Percentiles rank a stretch among this genome's conserved stretches.
Evolutionary conservation across 2,113 vertebrate species (phyloP).

Genomic region (Verasper variegatus): DNA sequence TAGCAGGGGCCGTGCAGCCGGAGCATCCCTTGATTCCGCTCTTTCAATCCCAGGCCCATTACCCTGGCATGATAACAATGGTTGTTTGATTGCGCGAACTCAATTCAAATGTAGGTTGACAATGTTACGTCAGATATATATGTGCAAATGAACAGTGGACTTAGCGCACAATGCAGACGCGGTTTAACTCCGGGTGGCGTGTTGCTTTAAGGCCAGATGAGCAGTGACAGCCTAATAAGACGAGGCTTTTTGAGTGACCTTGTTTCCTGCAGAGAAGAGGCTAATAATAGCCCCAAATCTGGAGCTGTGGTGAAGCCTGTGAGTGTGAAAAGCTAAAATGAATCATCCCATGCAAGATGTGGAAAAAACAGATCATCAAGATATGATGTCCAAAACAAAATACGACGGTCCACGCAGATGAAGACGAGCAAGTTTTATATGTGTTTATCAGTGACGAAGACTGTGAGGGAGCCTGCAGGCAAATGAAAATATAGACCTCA

Average conservation of each 20-base stretch:
- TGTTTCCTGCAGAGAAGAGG: slow-evolving; percentile 77
- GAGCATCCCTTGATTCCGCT: slow-evolving; percentile 57
- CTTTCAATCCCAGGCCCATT: slow-evolving; percentile 43
- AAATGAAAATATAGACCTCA: too few species aligned
- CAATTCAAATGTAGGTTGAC: slow-evolving; percentile 23
- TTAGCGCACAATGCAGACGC: slow-evolving; percentile 3
- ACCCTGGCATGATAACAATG: slow-evolving; percentile 45
- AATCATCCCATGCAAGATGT: slow-evolving; percentile 59
- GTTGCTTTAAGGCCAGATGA: slow-evolving; percentile 72
- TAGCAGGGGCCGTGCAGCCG: slow-evolving; percentile 49
- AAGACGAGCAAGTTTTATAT: slow-evolving; percentile 13
- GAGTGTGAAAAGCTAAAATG: slow-evolving; percentile 57
- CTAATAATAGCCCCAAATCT: slow-evolving; percentile 81
- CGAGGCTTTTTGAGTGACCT: slow-evolving; percentile 66
- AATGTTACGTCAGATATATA: slow-evolving; percentile 15
- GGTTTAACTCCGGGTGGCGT: slow-evolving; percentile 33
- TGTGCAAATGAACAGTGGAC: slow-evolving; percentile 26
- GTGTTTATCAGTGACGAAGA: too few species aligned
- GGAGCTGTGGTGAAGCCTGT: slow-evolving; percentile 69
- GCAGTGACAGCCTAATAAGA: slow-evolving; percentile 74
- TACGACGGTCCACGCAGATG: slow-evolving; percentile 20
- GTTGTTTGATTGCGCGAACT: slow-evolving; percentile 33
- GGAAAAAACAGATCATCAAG: slow-evolving; percentile 59
- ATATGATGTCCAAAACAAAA: slow-evolving; percentile 43
- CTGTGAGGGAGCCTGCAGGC: too few species aligned